Evolutionary conservation across 2,113 vertebrate species (phyloP), one percentile per base, ranked within the genome.

Genomic region (Platysternon megacephalum): DNA sequence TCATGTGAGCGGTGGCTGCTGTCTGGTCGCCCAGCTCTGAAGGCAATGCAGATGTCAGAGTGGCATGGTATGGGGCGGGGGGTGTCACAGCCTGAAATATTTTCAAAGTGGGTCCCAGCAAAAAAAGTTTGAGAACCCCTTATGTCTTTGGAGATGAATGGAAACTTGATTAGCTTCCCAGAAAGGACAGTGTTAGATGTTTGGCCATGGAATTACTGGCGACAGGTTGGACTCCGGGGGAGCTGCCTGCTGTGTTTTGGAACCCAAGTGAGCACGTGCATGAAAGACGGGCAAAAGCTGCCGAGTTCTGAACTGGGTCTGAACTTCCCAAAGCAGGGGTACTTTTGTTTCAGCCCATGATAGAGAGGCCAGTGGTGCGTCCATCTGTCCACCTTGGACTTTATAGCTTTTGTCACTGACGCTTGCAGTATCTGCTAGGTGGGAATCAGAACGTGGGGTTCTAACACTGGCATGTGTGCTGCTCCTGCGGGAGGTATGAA

Each of bases 381-480:
- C 82, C 72, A 0, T 85, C 96, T 86, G 28, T 84, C 86, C 11
- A 22, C 26, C 35, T 7, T 19, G 10, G 81, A 29, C 91, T 96
- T 86, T 51, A 51, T 49, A 48, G 9, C 78, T 85, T 91, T 83
- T 68, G 19, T 44, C 19, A 84, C 85, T 13, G 61, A 28, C 53
- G 56, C 95, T 93, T 95, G 81, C 90, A 80, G 93, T 89, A 86
- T 86, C 87, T 93, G 44, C 74, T 89, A 88, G 85, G 65, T 84
- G 87, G 72, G 74, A 84, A 35, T 2, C 6, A 2, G 88, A 56
- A 72, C 13, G 65, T 52, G 4, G 85, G 81, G 5, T 51, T 92
- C 89, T 94, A 87, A 87, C 87, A 78, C 48, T 19, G 94, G 58
- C 88, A 94, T 91, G 90, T 52, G 92, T 87, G 2, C 13, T 49